Base-by-base conservation (phyloP, 2,797 vertebrate species). In the Pantherophis alleghaniensis region DNA sequence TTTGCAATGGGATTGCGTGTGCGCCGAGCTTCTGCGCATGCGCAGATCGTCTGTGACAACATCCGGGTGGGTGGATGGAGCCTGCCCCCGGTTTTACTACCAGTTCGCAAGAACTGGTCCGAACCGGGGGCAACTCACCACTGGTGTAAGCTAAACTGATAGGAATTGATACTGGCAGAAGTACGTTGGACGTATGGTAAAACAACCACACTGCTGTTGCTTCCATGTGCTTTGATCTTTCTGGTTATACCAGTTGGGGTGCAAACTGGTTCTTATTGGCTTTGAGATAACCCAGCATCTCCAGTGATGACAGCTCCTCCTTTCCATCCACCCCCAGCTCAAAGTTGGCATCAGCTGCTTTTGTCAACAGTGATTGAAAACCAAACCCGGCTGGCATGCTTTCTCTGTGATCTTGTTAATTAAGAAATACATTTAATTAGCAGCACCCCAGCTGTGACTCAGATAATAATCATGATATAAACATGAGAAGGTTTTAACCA, bases 371-470 rank as follows among this genome's bases (percentile, higher is more conserved):
- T 95, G 96, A 96, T 93, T 92, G 97, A 96, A 86, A 96, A 95
- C 95, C 96, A 53, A 66, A 95, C 94, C 2, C 0, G 92, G 94
- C 95, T 94, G 96, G 96, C 93, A 90, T 96, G 93, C 94, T 96
- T 93, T 95, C 94, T 89, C 96, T 96, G 95, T 93, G 96, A 97
- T 96, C 97, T 95, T 95, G 96, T 97, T 97, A 96, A 96, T 97
- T 97, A 97, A 97, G 96, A 97, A 96, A 96, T 96, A 96, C 96
- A 96, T 97, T 97, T 97, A 96, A 97, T 97, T 97, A 97, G 95
- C 96, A 93, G 97, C 96, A 95, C 95, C 96, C 97, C 97, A 96
- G 97, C 97, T 97, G 97, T 97, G 96, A 97, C 97, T 97, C 97
- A 96, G 96, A 96, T 96, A 94, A 97, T 96, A 94, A 93, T 60